Conservation (phyloP, 2,888 invertebrate species). For the Lampropteryx suffumata region DNA sequence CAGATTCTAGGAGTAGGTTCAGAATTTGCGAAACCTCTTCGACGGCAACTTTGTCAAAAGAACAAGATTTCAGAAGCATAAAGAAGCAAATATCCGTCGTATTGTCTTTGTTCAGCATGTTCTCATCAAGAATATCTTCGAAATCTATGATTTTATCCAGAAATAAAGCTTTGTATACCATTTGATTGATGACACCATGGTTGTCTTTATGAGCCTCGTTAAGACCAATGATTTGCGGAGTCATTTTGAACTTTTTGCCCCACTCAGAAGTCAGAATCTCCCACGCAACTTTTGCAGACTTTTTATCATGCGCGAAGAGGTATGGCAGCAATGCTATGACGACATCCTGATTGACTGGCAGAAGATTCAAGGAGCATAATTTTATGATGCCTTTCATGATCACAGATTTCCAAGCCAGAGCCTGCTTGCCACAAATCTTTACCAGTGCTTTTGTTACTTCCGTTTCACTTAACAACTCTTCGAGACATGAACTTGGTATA, state of each 20-base stretch:
- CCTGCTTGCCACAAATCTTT: constrained; percentile 72
- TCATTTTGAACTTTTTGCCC: constrained; percentile 59
- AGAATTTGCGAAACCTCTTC: constrained; percentile 66
- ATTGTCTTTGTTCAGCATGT: constrained; percentile 52
- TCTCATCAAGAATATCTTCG: constrained; percentile 54
- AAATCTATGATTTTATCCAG: constrained; percentile 49
- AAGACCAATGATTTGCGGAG: constrained; percentile 38
- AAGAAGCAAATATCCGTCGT: constrained; percentile 63
- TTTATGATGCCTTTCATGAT: constrained; percentile 66
- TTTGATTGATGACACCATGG: constrained; percentile 45
- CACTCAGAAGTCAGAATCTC: constrained; percentile 64
- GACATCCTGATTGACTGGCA: constrained; percentile 80
- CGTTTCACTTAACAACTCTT: constrained; percentile 67
- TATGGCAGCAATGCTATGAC: constrained; percentile 84
- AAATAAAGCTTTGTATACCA: constrained; percentile 51
- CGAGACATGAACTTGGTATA: constrained; percentile 59
- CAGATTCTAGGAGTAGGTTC: constrained; percentile 67
- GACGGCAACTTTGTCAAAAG: constrained; percentile 58
- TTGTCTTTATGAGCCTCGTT: constrained; percentile 43
- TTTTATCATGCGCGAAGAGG: constrained; percentile 79
- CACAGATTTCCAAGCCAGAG: constrained; percentile 67
- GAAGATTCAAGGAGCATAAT: constrained; percentile 67
- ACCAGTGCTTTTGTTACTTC: constrained; percentile 76
- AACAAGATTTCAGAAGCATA: constrained; percentile 70
- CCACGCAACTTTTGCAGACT: constrained; percentile 54